Percentiles rank a stretch among this genome's conserved stretches.
Conservation (phyloP, 2,888 invertebrate genomes). For the Seira sanloemensis region DNA sequence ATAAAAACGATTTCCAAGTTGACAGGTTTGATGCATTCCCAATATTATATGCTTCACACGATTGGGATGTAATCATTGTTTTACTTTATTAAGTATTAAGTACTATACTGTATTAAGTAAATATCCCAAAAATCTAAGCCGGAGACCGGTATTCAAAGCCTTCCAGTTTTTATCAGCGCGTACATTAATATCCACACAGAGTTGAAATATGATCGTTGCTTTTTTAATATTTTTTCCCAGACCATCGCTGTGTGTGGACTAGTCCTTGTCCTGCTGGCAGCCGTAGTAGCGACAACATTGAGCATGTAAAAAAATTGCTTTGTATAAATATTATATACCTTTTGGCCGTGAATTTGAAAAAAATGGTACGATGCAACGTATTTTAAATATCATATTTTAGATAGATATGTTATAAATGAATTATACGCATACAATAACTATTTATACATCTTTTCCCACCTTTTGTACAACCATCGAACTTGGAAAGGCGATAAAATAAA, state of each 20-base stretch:
- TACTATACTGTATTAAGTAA: no score
- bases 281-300: conserved; percentile 44
- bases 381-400: no score
- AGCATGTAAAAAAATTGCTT: conserved; percentile 31
- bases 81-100: no score
- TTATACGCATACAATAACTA: no score
- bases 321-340: neutral
- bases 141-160: neutral
- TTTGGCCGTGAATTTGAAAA: neutral
- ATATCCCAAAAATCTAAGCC: neutral
- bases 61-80: no score
- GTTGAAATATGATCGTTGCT: neutral
- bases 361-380: no score
- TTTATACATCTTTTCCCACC: no score
- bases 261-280: conserved; percentile 48
- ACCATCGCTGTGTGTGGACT: conserved; percentile 46
- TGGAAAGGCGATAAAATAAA: neutral
- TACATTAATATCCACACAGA: no score
- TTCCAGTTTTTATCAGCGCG: no score
- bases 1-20: neutral
- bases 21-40: neutral
- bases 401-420: no score
- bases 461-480: neutral
- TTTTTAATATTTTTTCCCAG: conserved; percentile 9
- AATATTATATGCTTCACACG: no score